These are phyloP conservation scores for Myiozetetes cayanensis DNA, from an alignment of 2,113 vertebrate species.

Conservation along the genomic window DNA sequence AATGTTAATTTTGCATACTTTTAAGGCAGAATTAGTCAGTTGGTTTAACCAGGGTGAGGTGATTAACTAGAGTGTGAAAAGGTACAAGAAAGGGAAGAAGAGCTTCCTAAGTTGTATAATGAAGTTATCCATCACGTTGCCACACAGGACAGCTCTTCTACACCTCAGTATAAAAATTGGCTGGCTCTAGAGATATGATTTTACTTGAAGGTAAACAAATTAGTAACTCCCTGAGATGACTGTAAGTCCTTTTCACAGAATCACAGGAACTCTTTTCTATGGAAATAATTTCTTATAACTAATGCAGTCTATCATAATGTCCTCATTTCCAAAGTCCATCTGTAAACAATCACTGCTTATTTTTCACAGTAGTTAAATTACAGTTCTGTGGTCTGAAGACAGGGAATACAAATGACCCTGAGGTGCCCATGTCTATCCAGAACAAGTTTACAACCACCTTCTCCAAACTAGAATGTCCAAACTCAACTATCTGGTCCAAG, in stretches of 20 bases:
- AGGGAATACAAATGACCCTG: neutral
- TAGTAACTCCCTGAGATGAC: neutral
- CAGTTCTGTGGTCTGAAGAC: neutral
- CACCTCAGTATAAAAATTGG: conserved; percentile 8
- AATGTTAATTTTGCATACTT: neutral
- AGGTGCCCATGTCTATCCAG: neutral
- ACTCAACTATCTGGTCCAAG: neutral
- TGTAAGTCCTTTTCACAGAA: neutral
- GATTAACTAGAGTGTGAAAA: conserved; percentile 38
- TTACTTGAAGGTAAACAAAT: conserved; percentile 59
- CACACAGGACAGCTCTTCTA: neutral
- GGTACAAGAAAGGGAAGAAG: conserved; percentile 62
- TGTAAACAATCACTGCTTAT: neutral
- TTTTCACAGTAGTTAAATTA: neutral
- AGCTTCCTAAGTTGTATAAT: conserved; percentile 33
- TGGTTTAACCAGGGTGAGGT: neutral
- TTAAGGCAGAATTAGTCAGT: neutral
- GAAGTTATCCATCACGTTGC: conserved; percentile 50
- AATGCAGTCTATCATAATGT: neutral
- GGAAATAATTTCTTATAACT: neutral
- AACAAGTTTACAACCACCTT: neutral
- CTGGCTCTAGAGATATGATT: conserved; percentile 25
- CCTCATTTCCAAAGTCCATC: neutral
- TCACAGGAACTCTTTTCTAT: neutral
- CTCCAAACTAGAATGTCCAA: neutral